Evolutionary conservation across 1,140 invertebrate species (phyloP), one percentile per base, ranked within the genome.

Genomic region (Idris sp.): DNA sequence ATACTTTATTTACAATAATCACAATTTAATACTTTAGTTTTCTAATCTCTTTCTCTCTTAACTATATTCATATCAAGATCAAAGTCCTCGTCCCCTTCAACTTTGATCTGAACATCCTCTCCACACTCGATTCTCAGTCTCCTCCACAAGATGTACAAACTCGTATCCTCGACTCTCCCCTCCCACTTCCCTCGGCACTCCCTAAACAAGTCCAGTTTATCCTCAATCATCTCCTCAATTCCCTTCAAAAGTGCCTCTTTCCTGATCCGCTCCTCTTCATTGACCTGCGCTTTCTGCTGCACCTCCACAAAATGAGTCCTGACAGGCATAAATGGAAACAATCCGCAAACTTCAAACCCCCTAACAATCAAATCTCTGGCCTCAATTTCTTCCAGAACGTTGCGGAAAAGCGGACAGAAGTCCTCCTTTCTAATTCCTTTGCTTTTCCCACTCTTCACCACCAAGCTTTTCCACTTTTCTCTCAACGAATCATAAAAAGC

Each of bases 121-220:
- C 48, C 30, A 9, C 65, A 25, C 0, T 69, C 54, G 3, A 5
- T 59, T n/a, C 44, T 69, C 11, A 69, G 10, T 6, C 13, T 11
- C 15, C 19, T 19, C 65, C 54, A 69, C 30, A 69, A 16, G 15
- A 59, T 46, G 33, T 36, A 69, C 1, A 69, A 31, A 69, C 65
- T 69, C 0, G 46, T 69, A 15, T 69, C 54, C 10, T 69, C 65
- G 0, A 59, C 46, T 2, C 5, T 35, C 0, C 65, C 65, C 9
- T 53, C 35, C 65, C 65, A 69, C 8, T 28, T 3, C 3, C 31
- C 54, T 2, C 1, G 0, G 7, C 54, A 69, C 4, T n/a, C 25
- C 1, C 44, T 30, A 35, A 69, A 59, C 4, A 31, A 4, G 0
- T 4, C 2, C 4, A 44, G 22, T 9, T 69, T 69, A 2, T 59